Evolutionary conservation across 2,797 vertebrate species (phyloP), one percentile per base, ranked within the genome.

Genomic region (Urosaurus nigricauda): DNA sequence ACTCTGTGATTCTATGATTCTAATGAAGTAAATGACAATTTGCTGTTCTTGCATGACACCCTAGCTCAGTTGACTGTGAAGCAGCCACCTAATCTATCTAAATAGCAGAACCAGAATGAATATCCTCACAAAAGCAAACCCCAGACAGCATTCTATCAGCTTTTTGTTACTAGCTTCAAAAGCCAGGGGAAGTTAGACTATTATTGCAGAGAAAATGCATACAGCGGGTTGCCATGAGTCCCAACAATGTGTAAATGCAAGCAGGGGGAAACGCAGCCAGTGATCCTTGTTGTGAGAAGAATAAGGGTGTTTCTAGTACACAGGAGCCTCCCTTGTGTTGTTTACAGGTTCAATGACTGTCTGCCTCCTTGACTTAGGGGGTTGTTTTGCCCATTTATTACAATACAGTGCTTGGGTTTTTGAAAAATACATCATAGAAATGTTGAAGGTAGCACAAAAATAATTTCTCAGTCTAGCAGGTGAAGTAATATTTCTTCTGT

Each of bases 141-240:
- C 17, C 70, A 60, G 16, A 53, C 32, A 84, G 53, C 71, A 60
- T 40, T 77, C 74, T 77, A 13, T 51, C 70, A 74, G 21, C 14
- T 74, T 73, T 53, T 53, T 53, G 51, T 40, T 16, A 60, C 13
- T 16, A 32, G 53, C 26, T 32, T 40, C 35, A 60, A 35, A 60
- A 37, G 19, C 19, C 8, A 37, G n/a, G 13, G 2, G 56, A 80
- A 11, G 19, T 26, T 35, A 58, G 78, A 58, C 17, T 60, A 35
- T 80, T 37, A 37, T 80, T 60, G 80, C 58, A 82, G 37, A 85
- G 60, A 32, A 77, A 65, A 77, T 78, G 58, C 26, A 65, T 65
- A 47, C 17, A 78, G 73, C 37, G 35, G 56, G 37, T 73, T 37
- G 7, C n/a, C 37, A 43, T 37, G n/a, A 21, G 12, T 47, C 26